Base-by-base conservation (phyloP, 2,113 vertebrate species). In the Eclectus roratus region DNA sequence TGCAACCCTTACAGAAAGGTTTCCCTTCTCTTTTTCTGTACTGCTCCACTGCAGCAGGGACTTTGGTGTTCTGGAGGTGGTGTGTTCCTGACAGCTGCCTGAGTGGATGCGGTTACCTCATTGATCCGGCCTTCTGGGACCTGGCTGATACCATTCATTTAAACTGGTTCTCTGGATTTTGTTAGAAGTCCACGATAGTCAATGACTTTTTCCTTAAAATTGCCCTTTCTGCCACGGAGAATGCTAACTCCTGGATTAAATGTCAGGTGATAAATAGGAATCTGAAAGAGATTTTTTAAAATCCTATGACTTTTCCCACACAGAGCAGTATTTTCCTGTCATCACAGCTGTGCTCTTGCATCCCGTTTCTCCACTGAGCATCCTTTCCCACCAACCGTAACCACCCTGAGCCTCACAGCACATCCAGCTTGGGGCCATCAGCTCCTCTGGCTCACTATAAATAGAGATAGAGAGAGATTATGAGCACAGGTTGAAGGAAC, bases 341-440 rank as follows among this genome's bases (percentile, higher is more conserved):
- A 46, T 4, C 5, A 1, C 63, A 81, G 60, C 33, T 49, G 23
- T 64, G 44, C 10, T 77, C 25, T 39, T 68, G 23, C 35, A 72
- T 66, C 31, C 24, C 1, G 0, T 53, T 80, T 35, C 37, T 19
- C 13, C 13, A 5, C 56, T 4, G 1, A 13, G 2, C 3, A 21
- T 91, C 28, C 17, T 73, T 77, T 37, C 19, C 63, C 28, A 74
- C 23, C 0, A 3, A 28, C 11, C 16, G 8, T 17, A 76, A 31
- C 44, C 60, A 69, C 21, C 24, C 9, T 2, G 10, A 84, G 27
- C 25, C 43, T 18, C 74, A 39, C 29, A 66, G 78, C 69, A 56
- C 5, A 6, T 18, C 43, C 81, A 78, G 33, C 43, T 73, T 78
- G 70, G 14, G 31, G 18, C 17, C 2, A 5, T 28, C 0, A 16